Conservation (phyloP, 2,888 invertebrate genomes). For the Trypoxylon attenuatum region DNA sequence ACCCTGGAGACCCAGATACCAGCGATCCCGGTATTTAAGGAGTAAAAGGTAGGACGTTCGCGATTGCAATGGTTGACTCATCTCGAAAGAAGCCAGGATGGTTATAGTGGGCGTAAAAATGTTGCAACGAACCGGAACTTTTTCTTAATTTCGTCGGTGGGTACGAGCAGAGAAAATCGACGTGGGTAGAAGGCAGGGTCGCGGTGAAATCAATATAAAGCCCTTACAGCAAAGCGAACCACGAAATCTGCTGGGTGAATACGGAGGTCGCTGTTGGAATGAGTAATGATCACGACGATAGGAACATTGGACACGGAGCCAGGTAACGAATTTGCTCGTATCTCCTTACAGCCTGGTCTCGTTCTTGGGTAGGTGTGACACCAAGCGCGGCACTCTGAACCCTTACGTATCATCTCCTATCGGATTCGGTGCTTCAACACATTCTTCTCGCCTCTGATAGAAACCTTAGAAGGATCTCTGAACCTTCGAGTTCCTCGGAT, state of each 20-base stretch:
- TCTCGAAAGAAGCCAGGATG: too few relatives aligned
- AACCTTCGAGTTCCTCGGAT: too few relatives aligned
- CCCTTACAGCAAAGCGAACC: constrained; percentile 7
- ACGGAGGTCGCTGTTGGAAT: constrained; percentile 34
- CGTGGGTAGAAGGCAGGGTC: constrained; percentile 30
- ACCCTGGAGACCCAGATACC: too few relatives aligned
- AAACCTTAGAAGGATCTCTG: too few relatives aligned
- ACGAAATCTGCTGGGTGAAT: constrained; percentile 20
- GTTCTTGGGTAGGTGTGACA: constrained; percentile 23
- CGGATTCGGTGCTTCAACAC: too few relatives aligned
- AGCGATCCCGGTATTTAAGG: too few relatives aligned
- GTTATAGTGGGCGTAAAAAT: constrained; percentile 9
- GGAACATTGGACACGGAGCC: constrained; percentile 28
- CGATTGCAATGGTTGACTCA: too few relatives aligned
- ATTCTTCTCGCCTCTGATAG: too few relatives aligned
- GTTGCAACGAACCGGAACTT: constrained; percentile 23
- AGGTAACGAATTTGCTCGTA: constrained; percentile 51
- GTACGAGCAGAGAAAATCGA: constrained; percentile 21
- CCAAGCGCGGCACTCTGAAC: neutral
- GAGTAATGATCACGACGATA: constrained; percentile 44
- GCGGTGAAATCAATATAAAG: constrained; percentile 36
- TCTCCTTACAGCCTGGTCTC: constrained; percentile 25
- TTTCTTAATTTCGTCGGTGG: constrained; percentile 20
- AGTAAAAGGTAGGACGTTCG: too few relatives aligned
- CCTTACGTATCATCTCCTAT: too few relatives aligned